Conservation (phyloP, 2,888 invertebrate genomes). For the Lasioglossum villosulum region DNA sequence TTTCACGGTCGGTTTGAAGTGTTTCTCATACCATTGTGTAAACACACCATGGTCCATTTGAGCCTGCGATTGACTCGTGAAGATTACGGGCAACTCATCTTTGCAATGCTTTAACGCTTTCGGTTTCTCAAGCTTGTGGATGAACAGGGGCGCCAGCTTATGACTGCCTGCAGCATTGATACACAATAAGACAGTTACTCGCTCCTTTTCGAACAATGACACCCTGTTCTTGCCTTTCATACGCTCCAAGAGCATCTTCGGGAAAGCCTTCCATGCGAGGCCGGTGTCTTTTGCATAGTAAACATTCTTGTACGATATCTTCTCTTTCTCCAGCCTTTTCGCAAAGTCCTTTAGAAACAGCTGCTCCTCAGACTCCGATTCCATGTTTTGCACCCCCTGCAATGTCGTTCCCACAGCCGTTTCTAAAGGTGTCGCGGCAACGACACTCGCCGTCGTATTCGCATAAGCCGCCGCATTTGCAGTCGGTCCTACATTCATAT, state of each 20-base stretch:
- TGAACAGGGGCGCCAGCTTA: constrained; percentile 13
- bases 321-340: neutral
- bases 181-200: constrained; percentile 7
- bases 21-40: constrained; percentile 4
- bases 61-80: neutral
- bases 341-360: neutral
- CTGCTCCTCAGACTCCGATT: neutral
- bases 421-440: neutral
- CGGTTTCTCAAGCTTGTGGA: neutral
- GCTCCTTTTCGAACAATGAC: neutral
- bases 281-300: neutral
- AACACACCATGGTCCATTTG: constrained; percentile 11
- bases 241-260: neutral
- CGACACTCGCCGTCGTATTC: neutral
- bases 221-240: neutral
- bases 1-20: constrained; percentile 15
- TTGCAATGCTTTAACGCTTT: constrained; percentile 20
- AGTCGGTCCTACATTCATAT: neutral
- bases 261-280: neutral
- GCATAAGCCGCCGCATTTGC: neutral
- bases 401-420: neutral
- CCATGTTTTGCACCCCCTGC: neutral
- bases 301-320: constrained; percentile 4
- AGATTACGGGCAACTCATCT: neutral
- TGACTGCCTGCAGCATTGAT: neutral